Conservation (phyloP, 2,888 invertebrate genomes). For the Endotricha flammealis region DNA sequence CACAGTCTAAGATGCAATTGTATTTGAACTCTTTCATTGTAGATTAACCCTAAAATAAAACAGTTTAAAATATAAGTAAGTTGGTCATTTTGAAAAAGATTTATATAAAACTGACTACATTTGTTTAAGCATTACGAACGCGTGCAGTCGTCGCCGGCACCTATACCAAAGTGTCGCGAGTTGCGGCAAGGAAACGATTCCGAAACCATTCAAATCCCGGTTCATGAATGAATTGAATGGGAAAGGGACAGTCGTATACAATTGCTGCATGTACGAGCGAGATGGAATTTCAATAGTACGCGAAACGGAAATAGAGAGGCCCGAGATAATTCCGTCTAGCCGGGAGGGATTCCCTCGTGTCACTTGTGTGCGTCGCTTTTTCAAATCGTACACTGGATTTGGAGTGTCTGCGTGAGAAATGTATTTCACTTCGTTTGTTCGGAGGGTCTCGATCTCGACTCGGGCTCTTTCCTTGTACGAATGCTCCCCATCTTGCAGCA, state of each 20-base stretch:
- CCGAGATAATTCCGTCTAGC: constrained; percentile 77
- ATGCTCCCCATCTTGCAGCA: constrained; percentile 63
- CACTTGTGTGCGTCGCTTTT: constrained; percentile 75
- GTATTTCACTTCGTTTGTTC: constrained; percentile 54
- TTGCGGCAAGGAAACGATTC: constrained; percentile 53
- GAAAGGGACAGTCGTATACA: constrained; percentile 53
- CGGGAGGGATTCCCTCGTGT: constrained; percentile 77
- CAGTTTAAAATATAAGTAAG: too few species aligned
- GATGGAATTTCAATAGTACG: constrained; percentile 73
- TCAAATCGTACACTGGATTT: constrained; percentile 61
- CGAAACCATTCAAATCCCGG: constrained; percentile 70
- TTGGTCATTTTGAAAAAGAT: too few species aligned
- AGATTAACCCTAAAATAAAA: too few species aligned
- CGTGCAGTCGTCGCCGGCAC: constrained; percentile 42
- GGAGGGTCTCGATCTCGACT: constrained; percentile 27
- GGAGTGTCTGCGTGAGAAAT: constrained; percentile 62
- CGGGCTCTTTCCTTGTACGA: constrained; percentile 55
- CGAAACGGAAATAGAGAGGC: constrained; percentile 76
- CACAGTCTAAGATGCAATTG: too few species aligned
- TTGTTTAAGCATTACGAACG: constrained; percentile 21
- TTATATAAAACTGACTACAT: too few species aligned
- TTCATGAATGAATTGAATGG: constrained; percentile 74
- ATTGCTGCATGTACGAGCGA: constrained; percentile 39
- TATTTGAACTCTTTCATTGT: too few species aligned
- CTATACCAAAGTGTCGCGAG: constrained; percentile 45